Evolutionary conservation across 2,888 invertebrate genomes (phyloP).

Genomic region (Leptinotarsa rubiginosa): DNA sequence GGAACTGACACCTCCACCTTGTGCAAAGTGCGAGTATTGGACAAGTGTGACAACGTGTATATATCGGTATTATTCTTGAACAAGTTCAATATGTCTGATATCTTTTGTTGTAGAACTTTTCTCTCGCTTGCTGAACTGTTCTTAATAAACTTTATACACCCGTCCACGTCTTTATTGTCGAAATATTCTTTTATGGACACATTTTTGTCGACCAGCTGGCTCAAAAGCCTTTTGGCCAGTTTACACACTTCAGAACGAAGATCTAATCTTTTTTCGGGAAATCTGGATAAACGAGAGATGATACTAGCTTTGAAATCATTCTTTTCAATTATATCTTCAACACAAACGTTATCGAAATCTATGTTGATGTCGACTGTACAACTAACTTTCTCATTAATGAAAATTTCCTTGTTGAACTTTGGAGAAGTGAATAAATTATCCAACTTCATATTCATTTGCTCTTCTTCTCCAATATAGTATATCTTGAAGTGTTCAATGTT

Average conservation of each 20-base stretch:
- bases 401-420: constrained; percentile 9
- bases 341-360: not conserved
- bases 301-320: not conserved
- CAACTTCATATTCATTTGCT: constrained; percentile 15
- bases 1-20: not conserved
- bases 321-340: not conserved
- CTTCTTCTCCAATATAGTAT: constrained; percentile 1
- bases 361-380: not conserved
- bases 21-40: not conserved
- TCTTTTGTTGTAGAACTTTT: constrained; percentile 3
- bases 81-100: not conserved
- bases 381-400: not conserved
- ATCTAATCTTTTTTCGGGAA: not conserved
- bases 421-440: constrained; percentile 11
- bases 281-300: not conserved
- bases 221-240: constrained; percentile 1
- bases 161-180: constrained; percentile 9
- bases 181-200: constrained; percentile 6
- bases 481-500: constrained; percentile 15
- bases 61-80: not conserved
- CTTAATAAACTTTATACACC: constrained; percentile 14
- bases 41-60: constrained; percentile 18
- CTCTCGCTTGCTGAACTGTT: too few species aligned
- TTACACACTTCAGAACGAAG: constrained; percentile 13
- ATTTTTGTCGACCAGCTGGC: constrained; percentile 3